Evolutionary conservation across 2,888 invertebrate genomes (phyloP).

Genomic region (Euphydryas editha): DNA sequence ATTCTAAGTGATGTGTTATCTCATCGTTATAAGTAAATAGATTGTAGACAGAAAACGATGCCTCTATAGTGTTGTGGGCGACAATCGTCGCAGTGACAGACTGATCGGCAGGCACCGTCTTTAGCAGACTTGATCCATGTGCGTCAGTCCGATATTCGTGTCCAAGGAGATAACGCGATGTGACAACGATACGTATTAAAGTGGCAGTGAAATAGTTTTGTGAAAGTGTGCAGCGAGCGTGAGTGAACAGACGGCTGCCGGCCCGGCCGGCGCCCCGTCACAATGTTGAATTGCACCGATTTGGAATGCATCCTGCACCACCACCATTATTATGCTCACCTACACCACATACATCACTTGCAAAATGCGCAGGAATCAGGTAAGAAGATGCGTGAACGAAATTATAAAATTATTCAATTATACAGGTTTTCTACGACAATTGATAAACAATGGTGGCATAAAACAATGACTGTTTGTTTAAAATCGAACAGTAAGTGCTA

Average conservation of each 20-base stretch:
- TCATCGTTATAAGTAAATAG: constrained; percentile 56
- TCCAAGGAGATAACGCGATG: constrained; percentile 79
- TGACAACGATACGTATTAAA: constrained; percentile 75
- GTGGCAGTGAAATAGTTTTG: constrained; percentile 81
- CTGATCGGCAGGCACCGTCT: constrained; percentile 71
- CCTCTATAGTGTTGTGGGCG: constrained; percentile 43
- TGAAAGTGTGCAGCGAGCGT: constrained; percentile 80
- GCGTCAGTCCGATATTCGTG: constrained; percentile 59
- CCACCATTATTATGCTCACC: constrained; percentile 89
- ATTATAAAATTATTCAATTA: constrained; percentile 35
- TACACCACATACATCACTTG: constrained; percentile 88
- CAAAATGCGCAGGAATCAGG: constrained; percentile 87
- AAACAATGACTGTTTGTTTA: constrained; percentile 71
- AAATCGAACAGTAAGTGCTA: constrained; percentile 65
- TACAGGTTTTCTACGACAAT: constrained; percentile 47
- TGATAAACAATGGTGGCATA: constrained; percentile 60
- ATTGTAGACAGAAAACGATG: constrained; percentile 59
- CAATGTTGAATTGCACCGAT: constrained; percentile 91
- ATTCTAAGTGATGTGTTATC: constrained; percentile 62
- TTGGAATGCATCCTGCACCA: constrained; percentile 90
- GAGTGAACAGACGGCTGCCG: constrained; percentile 67
- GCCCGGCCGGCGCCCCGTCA: constrained; percentile 66
- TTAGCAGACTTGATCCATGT: constrained; percentile 50
- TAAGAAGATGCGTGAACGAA: constrained; percentile 49
- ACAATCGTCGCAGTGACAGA: constrained; percentile 60